A percentile compares a stretch with the other conserved stretches of the same genome.
Evolutionary conservation across 2,113 vertebrate species (phyloP).

Genomic region (Macquaria ambigua): DNA sequence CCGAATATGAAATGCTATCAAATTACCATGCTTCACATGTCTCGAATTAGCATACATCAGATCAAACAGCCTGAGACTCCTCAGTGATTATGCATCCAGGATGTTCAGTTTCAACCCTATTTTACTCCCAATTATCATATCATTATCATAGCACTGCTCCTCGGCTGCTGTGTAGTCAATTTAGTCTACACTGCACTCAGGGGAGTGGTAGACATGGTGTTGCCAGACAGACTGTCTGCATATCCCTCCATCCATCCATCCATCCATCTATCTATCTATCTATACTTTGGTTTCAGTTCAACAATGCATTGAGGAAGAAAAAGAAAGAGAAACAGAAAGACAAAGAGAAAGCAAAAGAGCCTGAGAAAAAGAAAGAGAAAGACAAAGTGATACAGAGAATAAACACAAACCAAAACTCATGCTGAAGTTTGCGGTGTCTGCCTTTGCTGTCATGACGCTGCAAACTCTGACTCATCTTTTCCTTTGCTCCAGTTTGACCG

Average conservation of each 20-base stretch:
- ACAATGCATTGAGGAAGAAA: not conserved
- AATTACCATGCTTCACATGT: slow-evolving; percentile 78
- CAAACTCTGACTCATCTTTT: slow-evolving; percentile 30
- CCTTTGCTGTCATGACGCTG: not conserved
- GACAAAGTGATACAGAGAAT: not conserved
- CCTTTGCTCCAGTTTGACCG: not conserved
- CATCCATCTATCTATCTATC: no score
- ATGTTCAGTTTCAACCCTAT: slow-evolving; percentile 74
- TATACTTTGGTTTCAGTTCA: not conserved
- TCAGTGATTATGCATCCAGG: slow-evolving; percentile 67
- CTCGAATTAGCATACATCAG: slow-evolving; percentile 78
- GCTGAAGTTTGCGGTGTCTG: not conserved
- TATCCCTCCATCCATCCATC: slow-evolving; percentile 18
- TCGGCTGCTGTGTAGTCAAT: slow-evolving; percentile 57
- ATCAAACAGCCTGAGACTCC: slow-evolving; percentile 71
- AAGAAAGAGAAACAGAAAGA: not conserved
- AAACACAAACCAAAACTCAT: not conserved
- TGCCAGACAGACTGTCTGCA: slow-evolving; percentile 46
- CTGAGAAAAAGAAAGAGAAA: not conserved
- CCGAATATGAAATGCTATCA: slow-evolving; percentile 61
- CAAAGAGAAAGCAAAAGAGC: not conserved
- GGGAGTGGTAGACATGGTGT: slow-evolving; percentile 53
- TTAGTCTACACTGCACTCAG: slow-evolving; percentile 61
- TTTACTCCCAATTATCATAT: slow-evolving; percentile 79
- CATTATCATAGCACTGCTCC: slow-evolving; percentile 70